Evolutionary conservation across 2,888 invertebrate genomes (phyloP).

Genomic region (Eretmocerus hayati): DNA sequence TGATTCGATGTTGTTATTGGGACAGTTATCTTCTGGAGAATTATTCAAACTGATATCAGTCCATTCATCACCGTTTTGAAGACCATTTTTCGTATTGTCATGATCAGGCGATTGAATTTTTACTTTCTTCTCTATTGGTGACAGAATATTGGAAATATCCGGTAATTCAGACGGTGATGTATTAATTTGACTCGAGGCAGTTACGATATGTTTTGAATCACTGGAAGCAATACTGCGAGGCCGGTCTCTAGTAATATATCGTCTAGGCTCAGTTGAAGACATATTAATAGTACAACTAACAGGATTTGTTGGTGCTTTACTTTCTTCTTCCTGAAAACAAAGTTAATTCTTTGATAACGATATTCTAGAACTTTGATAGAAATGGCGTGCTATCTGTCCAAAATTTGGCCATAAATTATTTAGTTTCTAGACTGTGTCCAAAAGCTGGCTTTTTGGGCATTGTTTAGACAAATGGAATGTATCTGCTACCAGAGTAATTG

Average conservation of each 20-base stretch:
- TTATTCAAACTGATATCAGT: conserved; percentile 66
- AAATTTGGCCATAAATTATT: too few relatives aligned
- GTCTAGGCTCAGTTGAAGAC: conserved; percentile 41
- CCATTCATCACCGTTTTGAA: conserved; percentile 57
- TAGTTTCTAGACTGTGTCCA: too few relatives aligned
- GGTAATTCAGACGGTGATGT: conserved; percentile 37
- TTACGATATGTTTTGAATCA: conserved; percentile 35
- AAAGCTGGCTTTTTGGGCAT: too few relatives aligned
- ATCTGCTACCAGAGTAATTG: too few relatives aligned
- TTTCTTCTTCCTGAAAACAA: conserved; percentile 34
- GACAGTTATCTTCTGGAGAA: conserved; percentile 60
- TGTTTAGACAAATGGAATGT: too few relatives aligned
- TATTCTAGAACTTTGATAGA: too few relatives aligned
- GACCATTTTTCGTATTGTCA: conserved; percentile 22
- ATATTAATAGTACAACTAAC: conserved; percentile 38
- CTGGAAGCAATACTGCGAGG: conserved; percentile 38
- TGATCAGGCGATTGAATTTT: conserved; percentile 30
- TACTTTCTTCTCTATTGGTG: conserved; percentile 31
- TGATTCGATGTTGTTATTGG: conserved; percentile 51
- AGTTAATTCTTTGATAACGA: too few relatives aligned
- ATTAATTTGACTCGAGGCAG: conserved; percentile 30
- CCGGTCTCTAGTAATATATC: conserved; percentile 43
- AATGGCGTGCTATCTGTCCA: too few relatives aligned
- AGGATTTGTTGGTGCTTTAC: conserved; percentile 35
- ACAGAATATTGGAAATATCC: conserved; percentile 31